Base-by-base conservation (phyloP, 2,888 invertebrate species). In the Laspeyria flexula region DNA sequence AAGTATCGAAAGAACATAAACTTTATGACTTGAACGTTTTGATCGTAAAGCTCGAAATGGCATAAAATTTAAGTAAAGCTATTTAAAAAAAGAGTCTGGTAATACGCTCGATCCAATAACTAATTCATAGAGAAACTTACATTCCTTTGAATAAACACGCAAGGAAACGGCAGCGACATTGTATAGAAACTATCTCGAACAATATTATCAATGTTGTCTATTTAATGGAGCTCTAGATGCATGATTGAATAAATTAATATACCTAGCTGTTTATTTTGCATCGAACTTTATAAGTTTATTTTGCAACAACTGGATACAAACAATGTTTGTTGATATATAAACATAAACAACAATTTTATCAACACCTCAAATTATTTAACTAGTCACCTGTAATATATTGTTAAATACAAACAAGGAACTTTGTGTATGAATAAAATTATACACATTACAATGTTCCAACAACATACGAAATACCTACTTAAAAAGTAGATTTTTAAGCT, bases 51-150 rank as follows among this genome's bases (percentile, higher is more conserved):
- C 23, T 18, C 30, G 29, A 46, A 43, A 52, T 51, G 37, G 35
- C 43, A 55, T 49, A 38, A 44, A 50, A 43, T 29, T 3, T 30
- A 37, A 45, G n/a, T n/a, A n/a, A n/a, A n/a, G 43, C 40, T 34
- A 27, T 44, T 40, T 47, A 23, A 29, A 40, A 49, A 54, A 56
- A 48, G 29, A 49, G 50, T 44, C 44, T 27, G n/a, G 23, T 31
- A 52, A 52, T 45, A 43, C 25, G 39, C 47, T 60, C 65, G 31
- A 52, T 31, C 45, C 6, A 45, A 45, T 46, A 60, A 56, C 37
- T 51, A 53, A 65, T 55, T 45, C 46, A 61, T 46, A 33, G 40
- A 64, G 65, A 65, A 65, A 65, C 55, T 48, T 42, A 16, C 52
- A 65, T 58, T 55, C 52, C 48, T 55, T 43, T 30, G 25, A 41